phyloP scores from a whole-genome alignment of 2,797 vertebrate genomes.

The Phrynocephalus guinanensis region DNA sequence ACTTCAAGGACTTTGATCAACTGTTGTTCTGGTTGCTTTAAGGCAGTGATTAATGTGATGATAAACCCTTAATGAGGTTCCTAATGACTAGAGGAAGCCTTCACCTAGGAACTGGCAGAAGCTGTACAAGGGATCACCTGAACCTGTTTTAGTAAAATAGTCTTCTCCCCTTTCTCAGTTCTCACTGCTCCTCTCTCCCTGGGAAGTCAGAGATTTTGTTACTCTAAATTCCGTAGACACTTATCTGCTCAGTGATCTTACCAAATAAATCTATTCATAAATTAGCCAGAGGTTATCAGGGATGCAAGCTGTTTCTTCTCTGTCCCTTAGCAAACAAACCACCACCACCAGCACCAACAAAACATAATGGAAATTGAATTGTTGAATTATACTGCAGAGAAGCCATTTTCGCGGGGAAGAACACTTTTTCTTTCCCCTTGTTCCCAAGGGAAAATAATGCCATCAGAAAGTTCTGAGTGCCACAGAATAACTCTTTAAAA shows the following conservation, averaged over 20 bases:
- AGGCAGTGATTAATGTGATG: not conserved
- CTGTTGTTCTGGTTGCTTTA: constrained; percentile 14
- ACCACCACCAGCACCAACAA: not conserved
- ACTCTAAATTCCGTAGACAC: not conserved
- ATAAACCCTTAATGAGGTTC: not conserved
- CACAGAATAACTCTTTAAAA: constrained; percentile 1
- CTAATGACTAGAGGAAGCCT: not conserved
- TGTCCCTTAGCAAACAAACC: not conserved
- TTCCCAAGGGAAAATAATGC: not conserved
- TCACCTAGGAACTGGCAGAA: constrained; percentile 32
- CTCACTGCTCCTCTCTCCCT: constrained; percentile 1
- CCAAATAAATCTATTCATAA: constrained; percentile 22
- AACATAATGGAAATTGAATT: constrained; percentile 19
- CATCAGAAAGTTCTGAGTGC: not conserved
- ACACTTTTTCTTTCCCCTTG: not conserved
- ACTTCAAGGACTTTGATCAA: constrained; percentile 7
- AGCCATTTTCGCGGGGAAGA: not conserved
- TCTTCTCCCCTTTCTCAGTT: not conserved
- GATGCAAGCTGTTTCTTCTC: not conserved
- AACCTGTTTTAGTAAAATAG: constrained; percentile 2
- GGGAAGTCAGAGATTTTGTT: constrained; percentile 24
- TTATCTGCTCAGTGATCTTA: constrained; percentile 23
- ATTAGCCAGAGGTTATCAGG: constrained; percentile 9
- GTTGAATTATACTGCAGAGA: constrained; percentile 22
- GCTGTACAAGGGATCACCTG: not conserved